Percentiles rank a stretch among this genome's conserved stretches.
These are phyloP conservation scores for Hyposmocoma kahamanoa DNA, from an alignment of 1,140 invertebrate genomes.

Conservation along the genomic window DNA sequence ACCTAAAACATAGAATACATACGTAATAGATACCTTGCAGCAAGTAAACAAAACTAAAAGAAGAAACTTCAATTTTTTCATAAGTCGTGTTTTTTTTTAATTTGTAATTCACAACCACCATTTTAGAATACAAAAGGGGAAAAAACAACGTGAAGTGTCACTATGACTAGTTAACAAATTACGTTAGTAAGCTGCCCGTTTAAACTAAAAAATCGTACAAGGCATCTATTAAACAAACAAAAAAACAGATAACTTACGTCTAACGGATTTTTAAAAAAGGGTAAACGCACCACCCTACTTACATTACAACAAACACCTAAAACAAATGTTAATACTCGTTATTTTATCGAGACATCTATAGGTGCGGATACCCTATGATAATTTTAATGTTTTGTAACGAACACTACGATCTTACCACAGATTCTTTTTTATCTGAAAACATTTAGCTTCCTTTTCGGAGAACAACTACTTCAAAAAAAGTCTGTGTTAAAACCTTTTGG, in stretches of 20 bases:
- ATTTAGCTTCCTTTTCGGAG: too few species aligned
- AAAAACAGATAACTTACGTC: neutral
- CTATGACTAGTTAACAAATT: too few species aligned
- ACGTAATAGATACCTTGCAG: neutral
- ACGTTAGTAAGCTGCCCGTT: too few species aligned
- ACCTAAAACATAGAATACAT: neutral
- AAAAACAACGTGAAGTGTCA: too few species aligned
- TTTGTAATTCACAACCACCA: too few species aligned
- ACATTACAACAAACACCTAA: conserved; percentile 2
- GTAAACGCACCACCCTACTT: neutral
- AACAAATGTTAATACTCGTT: neutral
- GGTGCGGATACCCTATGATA: neutral
- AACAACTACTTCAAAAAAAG: neutral
- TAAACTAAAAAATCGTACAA: neutral
- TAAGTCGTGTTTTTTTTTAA: too few species aligned
- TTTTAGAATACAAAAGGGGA: too few species aligned
- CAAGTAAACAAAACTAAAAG: neutral
- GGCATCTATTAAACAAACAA: neutral
- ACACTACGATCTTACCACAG: too few species aligned
- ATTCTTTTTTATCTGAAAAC: too few species aligned
- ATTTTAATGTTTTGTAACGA: too few species aligned
- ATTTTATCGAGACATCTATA: neutral
- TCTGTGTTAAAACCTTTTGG: neutral
- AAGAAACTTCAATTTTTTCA: too few species aligned
- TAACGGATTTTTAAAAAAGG: neutral